Base-by-base conservation (phyloP, 53 echinoderm and acorn worm species). In the Holothuria leucospilota region DNA sequence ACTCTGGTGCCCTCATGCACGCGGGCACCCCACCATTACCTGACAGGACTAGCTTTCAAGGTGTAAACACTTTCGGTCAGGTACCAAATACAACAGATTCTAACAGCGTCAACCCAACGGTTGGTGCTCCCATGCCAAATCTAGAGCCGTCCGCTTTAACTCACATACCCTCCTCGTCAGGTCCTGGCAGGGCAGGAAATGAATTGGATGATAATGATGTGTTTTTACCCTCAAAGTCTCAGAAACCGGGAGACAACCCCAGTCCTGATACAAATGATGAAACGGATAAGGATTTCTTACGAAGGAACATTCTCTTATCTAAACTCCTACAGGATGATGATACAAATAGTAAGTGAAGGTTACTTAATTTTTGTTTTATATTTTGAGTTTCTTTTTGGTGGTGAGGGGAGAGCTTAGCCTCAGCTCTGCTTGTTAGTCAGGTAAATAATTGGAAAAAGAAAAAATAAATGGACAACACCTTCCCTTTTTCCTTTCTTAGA, bases 231-330 rank as follows among this genome's bases (percentile, higher is more conserved):
- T 86, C 82, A 38, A 89, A 92, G 68, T 70, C 82, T 28, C 86
- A 83, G 40, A 84, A 90, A 68, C 79, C 68, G 61, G 87, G 79
- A 86, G 83, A 46, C 26, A 96, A 94, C 56, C 89, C 92, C 1
- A 96, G 96, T 60, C 96, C 96, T 2, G 96, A 96, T 77, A 98
- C 94, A 13, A 94, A 94, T 63, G 93, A 93, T 12, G 93, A 90
- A 38, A 71, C 51, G 8, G 90, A 92, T 20, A 89, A 93, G 25
- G 95, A 98, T 5, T 81, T 79, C 64, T 59, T 89, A 53, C 79
- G 42, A 42, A 88, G 81, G 87, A 94, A 87, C 51, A 90, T 67
- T 9, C 87, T 98, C 49, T 82, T 98, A 30, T 95, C 95, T 71
- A 95, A 98, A 63, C 88, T 98, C 20, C 86, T 98, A 7, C 90